Conservation (phyloP, 2,888 invertebrate species). For the Peribatodes rhomboidaria region DNA sequence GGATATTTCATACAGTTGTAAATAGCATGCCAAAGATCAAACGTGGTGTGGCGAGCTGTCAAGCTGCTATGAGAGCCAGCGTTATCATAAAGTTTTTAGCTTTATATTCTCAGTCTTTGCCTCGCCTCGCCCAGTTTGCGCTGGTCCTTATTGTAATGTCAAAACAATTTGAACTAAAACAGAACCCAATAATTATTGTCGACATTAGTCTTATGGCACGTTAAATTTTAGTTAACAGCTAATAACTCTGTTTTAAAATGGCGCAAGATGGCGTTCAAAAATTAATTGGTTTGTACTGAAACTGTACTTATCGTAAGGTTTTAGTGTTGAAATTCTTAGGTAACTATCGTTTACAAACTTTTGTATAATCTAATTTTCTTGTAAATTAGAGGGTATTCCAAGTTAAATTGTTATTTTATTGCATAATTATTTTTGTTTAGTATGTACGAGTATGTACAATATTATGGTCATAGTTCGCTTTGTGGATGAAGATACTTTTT, state of each 20-base stretch:
- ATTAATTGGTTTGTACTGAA: neutral
- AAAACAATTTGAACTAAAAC: conserved; percentile 1
- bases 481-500: no score
- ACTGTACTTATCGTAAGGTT: conserved; percentile 5
- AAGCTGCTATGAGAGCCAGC: no score
- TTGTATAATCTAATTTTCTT: neutral
- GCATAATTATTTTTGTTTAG: no score
- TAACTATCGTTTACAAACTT: conserved; percentile 54
- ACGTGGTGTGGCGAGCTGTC: no score
- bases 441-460: no score
- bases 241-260: neutral
- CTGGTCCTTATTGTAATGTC: neutral
- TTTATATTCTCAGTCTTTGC: no score
- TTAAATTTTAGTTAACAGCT: neutral
- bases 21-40: no score
- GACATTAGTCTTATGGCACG: neutral
- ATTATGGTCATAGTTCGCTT: no score
- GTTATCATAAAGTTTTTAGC: no score
- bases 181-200: neutral
- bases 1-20: no score
- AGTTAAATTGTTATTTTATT: neutral
- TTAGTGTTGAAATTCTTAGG: neutral
- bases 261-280: conserved; percentile 7
- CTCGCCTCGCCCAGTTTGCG: no score
- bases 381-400: neutral